These are phyloP conservation scores for Mormyrus lacerda DNA, from an alignment of 2,113 vertebrate species.

Conservation along the genomic window DNA sequence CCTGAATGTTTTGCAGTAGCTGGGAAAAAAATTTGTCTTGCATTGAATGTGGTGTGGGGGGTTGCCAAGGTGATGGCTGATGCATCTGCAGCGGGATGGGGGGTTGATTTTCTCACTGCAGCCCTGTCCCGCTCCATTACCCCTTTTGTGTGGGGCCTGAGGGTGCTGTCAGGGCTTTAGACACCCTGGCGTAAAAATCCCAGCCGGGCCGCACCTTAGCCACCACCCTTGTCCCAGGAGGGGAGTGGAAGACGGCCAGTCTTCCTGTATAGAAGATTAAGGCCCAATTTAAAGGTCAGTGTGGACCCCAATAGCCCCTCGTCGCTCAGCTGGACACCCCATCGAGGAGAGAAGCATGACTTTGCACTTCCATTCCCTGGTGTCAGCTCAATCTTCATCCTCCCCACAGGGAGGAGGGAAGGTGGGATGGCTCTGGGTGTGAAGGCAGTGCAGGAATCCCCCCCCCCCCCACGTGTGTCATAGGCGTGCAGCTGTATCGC, in stretches of 20 bases:
- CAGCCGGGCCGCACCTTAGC: slow-evolving; percentile 17
- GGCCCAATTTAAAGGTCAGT: slow-evolving; percentile 49
- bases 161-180: slow-evolving; percentile 44
- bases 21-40: slow-evolving; percentile 9
- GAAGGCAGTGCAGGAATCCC: neutral
- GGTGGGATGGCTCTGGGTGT: neutral
- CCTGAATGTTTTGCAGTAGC: slow-evolving; percentile 13
- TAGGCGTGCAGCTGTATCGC: neutral
- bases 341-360: slow-evolving; percentile 38
- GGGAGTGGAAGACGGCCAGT: slow-evolving; percentile 34
- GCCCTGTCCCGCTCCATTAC: slow-evolving; percentile 47
- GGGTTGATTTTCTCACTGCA: slow-evolving; percentile 42
- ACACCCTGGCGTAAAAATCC: slow-evolving; percentile 34
- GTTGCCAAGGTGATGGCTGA: slow-evolving; percentile 49
- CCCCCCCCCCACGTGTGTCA: neutral
- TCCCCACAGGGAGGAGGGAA: slow-evolving; percentile 21
- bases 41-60: slow-evolving; percentile 17
- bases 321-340: slow-evolving; percentile 46
- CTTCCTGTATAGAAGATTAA: slow-evolving; percentile 33
- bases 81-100: slow-evolving; percentile 35
- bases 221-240: slow-evolving; percentile 35
- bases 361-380: slow-evolving; percentile 30
- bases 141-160: slow-evolving; percentile 39
- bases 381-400: slow-evolving; percentile 35
- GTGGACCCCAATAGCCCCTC: slow-evolving; percentile 42